Evolutionary conservation across 1,140 invertebrate genomes (phyloP).

Genomic region (Dermatophagoides farinae): DNA sequence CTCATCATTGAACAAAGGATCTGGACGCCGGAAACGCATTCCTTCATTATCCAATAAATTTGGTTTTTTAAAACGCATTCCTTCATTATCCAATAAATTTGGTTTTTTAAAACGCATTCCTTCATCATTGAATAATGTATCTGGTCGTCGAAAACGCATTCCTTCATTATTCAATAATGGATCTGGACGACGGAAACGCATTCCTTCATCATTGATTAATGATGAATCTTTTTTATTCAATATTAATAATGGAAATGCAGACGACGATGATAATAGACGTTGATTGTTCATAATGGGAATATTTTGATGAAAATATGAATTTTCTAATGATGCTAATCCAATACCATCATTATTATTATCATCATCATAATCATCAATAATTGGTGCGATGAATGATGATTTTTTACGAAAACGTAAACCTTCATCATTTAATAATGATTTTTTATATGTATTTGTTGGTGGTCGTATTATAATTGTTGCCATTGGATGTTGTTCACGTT

Average conservation of each 20-base stretch:
- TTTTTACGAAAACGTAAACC: constrained; percentile 5
- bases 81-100: background rate
- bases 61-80: background rate
- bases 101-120: constrained; percentile 9
- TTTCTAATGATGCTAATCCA: too few species aligned
- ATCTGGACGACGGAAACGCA: background rate
- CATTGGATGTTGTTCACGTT: too few species aligned
- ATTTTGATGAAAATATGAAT: too few species aligned
- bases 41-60: background rate
- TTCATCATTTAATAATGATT: constrained; percentile 3
- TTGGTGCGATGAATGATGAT: too few species aligned
- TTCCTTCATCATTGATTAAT: background rate
- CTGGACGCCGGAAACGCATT: background rate
- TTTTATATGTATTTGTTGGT: too few species aligned
- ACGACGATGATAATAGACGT: too few species aligned
- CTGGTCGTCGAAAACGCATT: background rate
- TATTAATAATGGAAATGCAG: too few species aligned
- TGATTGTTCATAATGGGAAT: too few species aligned
- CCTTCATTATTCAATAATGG: constrained; percentile 6
- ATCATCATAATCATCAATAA: too few species aligned
- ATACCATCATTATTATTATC: too few species aligned
- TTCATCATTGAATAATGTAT: constrained; percentile 4
- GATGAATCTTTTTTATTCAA: background rate
- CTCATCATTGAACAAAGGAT: background rate
- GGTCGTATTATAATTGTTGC: too few species aligned